Evolutionary conservation across 2,888 invertebrate genomes (phyloP).

Genomic region (Drosophila birchii): DNA sequence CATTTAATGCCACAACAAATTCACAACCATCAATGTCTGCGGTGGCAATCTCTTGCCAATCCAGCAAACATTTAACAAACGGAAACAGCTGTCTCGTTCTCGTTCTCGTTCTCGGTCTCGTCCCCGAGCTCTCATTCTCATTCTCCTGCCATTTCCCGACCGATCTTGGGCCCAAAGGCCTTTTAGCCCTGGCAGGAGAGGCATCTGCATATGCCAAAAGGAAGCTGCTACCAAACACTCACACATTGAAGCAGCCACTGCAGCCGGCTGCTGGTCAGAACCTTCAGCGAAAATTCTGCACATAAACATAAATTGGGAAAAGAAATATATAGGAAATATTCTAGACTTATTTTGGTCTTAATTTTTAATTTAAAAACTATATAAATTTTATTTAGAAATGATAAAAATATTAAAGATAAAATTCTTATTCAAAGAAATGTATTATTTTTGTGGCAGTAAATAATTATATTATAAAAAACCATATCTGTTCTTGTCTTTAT

Average conservation of each 20-base stretch:
- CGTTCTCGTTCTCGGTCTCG: slow-evolving; percentile 20
- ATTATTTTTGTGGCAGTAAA: too few relatives aligned
- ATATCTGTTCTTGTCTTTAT: neutral
- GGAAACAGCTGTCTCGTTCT: slow-evolving; percentile 81
- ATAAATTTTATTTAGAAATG: too few relatives aligned
- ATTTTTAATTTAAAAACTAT: too few relatives aligned
- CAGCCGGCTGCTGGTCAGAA: slow-evolving; percentile 39
- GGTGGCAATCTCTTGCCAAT: slow-evolving; percentile 74
- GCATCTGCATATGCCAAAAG: slow-evolving; percentile 69
- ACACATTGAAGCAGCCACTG: slow-evolving; percentile 22
- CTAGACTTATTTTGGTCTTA: too few relatives aligned
- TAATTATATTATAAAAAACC: too few relatives aligned
- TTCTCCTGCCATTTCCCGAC: slow-evolving; percentile 11
- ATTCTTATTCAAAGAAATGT: too few relatives aligned
- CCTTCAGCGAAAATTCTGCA: slow-evolving; percentile 49
- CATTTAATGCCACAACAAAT: slow-evolving; percentile 66
- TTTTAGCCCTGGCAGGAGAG: slow-evolving; percentile 65
- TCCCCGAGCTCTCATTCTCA: slow-evolving; percentile 14
- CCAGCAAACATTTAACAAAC: slow-evolving; percentile 80
- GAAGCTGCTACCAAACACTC: slow-evolving; percentile 81
- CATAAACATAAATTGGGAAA: neutral
- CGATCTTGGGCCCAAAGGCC: slow-evolving; percentile 27
- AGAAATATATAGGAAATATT: neutral
- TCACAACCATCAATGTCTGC: slow-evolving; percentile 68
- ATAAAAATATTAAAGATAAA: too few relatives aligned